phyloP scores from a whole-genome alignment of 2,113 vertebrate species.

The Cercocebus atys region DNA sequence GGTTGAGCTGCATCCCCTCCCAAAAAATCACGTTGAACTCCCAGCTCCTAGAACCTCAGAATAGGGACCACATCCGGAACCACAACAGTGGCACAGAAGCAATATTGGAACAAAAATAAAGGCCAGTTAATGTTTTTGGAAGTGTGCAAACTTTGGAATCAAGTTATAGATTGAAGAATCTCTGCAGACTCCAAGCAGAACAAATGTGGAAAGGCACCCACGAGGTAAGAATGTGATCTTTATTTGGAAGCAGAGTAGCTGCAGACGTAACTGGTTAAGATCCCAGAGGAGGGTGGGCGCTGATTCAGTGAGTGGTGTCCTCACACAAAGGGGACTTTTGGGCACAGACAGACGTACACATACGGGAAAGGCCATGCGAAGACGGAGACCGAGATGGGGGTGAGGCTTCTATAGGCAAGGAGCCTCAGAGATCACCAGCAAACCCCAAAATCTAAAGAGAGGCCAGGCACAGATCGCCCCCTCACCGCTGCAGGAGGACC shows the following conservation, averaged over 20 bases:
- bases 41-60: no score
- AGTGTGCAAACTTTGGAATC: no score
- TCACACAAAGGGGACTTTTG: neutral
- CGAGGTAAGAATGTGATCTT: neutral
- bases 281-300: no score
- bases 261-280: no score
- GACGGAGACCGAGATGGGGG: accelerated
- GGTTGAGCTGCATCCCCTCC: no score
- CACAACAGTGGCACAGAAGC: no score
- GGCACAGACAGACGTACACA: neutral
- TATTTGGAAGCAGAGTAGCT: neutral
- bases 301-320: no score
- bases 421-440: accelerated
- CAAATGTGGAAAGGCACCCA: neutral
- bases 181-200: neutral
- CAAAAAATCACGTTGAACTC: no score
- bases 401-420: no score
- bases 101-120: neutral
- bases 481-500: neutral
- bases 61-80: no score
- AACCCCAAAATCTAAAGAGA: neutral
- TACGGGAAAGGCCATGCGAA: accelerated
- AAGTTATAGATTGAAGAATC: neutral
- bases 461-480: no score
- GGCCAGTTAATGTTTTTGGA: neutral